These are phyloP conservation scores for Eristalis intricaria DNA, from an alignment of 2,888 invertebrate species.

Conservation along the genomic window DNA sequence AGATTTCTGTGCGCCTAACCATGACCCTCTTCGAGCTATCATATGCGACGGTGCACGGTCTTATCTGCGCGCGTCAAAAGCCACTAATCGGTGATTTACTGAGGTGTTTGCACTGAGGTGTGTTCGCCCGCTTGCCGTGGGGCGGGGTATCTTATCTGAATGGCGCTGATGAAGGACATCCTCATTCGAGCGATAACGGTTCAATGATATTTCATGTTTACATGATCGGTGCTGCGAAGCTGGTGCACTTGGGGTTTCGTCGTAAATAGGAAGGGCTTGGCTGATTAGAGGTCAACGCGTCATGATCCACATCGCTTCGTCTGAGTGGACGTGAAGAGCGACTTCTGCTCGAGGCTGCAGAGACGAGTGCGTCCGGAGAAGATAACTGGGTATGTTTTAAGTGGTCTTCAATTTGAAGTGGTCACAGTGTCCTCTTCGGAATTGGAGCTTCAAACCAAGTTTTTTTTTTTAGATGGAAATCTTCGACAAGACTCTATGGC, in stretches of 20 bases:
- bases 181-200: slow-evolving; percentile 12
- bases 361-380: too few species aligned
- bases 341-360: too few species aligned
- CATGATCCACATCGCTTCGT: too few species aligned
- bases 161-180: neutral
- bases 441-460: too few species aligned
- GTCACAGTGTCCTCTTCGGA: too few species aligned
- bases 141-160: neutral
- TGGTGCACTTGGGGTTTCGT: neutral
- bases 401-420: too few species aligned
- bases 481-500: too few species aligned
- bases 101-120: neutral
- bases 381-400: too few species aligned
- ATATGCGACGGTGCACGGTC: neutral
- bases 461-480: too few species aligned
- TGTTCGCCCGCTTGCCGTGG: neutral
- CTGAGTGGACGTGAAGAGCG: too few species aligned
- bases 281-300: neutral
- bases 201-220: slow-evolving; percentile 32
- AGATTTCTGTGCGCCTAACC: slow-evolving; percentile 14
- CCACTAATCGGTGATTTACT: slow-evolving; percentile 14
- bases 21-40: slow-evolving; percentile 22
- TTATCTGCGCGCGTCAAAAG: slow-evolving; percentile 2
- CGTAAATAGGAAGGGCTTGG: neutral
- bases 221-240: neutral